Base-by-base conservation (phyloP, 2,888 invertebrate genomes). In the Allolobophora icterica region DNA sequence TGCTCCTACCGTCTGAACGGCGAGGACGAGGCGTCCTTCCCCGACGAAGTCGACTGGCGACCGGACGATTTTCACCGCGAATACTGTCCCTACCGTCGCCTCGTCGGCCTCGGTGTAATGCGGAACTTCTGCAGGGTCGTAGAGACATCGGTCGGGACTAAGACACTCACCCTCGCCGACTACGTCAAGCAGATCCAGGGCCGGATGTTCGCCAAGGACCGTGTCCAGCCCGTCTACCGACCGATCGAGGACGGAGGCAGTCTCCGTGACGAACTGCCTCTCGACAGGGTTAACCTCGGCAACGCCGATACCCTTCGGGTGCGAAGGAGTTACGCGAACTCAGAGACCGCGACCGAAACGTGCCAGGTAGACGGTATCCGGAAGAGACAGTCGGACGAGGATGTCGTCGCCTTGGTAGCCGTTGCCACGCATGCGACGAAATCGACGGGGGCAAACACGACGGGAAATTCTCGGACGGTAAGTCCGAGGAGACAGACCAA, bases 51-150 rank as follows among this genome's bases (percentile, higher is more conserved):
- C 21, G n/a, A 83, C 30, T 91, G 90, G 87, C 89, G 92, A 19
- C 90, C 91, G 17, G 92, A 92, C n/a, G 92, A 92, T 87, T 90
- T 92, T 40, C 91, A 91, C 38, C 71, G 92, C n/a, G 84, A 45
- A 34, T 92, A 92, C 87, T 42, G 35, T 30, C 92, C 92, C 34
- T 84, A 91, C 52, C 42, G 42, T n/a, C 91, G 90, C n/a, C 71
- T 91, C 13, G 34, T 92, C 38, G 92, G 91, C 30, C 33, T 58
- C n/a, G 34, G 33, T 24, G 89, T 87, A 24, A 91, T 92, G 91
- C 35, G 52, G 30, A 84, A 89, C 11, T 87, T 34, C 34, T 38
- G 58, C 89, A 2, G 83, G 19, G 21, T 24, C n/a, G 90, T 83
- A n/a, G 40, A 17, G 42, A 40, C 17, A 71, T 45, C 42, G 24